Base-by-base conservation (phyloP, 2,113 vertebrate species). In the Tautogolabrus adspersus region DNA sequence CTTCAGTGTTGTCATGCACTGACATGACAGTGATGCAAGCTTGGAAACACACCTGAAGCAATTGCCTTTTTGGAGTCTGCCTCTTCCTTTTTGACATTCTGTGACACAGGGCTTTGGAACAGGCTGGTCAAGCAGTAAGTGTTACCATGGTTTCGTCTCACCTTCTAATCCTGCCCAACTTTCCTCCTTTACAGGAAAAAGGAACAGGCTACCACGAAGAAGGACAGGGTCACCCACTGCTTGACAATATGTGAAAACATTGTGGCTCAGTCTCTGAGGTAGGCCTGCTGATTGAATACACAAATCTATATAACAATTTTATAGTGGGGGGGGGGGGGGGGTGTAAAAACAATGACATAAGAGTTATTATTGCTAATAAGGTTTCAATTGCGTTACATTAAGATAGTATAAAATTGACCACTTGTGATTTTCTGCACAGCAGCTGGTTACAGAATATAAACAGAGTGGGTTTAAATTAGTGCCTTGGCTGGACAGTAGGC, bases 161-260 rank as follows among this genome's bases (percentile, higher is more conserved):
- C 49, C 16, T 65, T 22, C 8, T 70, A 22, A 44, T 55, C 8
- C 16, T 46, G 47, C 0, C 16, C 6, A 62, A 66, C 8, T 62
- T 81, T 58, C 5, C 30, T 30, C 6, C 75, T 62, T 82, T 18
- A 70, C 84, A 99, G 98, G 95, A 99, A 98, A 95, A 99, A 99
- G 90, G 98, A 99, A 72, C 96, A 96, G 81, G 94, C 96, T 37
- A 94, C 97, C 19, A 97, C 96, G 82, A 99, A 99, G 94, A 99
- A 99, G 75, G 98, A 99, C 87, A 92, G 98, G 7, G 98, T 99
- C 81, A 97, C 95, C 75, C 97, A 99, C 64, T 99, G 98, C 82
- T 91, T 99, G 91, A 99, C 97, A 6, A 99, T 99, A 95, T 99
- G 97, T 87, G 98, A 99, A 91, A 99, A 97, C 87, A 99, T 99